phyloP scores from a whole-genome alignment of 2,888 invertebrate species.

The Ennomos fuscantarius region DNA sequence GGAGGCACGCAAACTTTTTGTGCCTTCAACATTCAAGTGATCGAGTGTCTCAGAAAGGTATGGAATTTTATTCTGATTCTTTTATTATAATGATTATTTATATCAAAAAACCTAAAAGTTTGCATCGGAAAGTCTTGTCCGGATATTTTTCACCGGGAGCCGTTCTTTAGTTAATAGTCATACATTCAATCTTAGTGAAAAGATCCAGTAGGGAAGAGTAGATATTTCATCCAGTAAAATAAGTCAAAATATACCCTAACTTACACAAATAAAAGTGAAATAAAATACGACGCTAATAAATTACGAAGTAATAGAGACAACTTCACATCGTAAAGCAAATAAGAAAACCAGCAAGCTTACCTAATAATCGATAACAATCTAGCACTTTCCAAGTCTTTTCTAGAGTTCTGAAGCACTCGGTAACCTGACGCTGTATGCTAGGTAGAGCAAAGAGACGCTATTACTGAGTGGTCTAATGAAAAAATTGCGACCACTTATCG shows the following conservation, averaged over 20 bases:
- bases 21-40: not conserved
- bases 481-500: slow-evolving; percentile 11
- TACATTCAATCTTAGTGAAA: too few species aligned
- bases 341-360: too few species aligned
- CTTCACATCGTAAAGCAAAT: too few species aligned
- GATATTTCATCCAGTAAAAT: too few species aligned
- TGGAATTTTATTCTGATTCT: not conserved
- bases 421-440: not conserved
- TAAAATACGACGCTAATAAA: too few species aligned
- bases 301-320: too few species aligned
- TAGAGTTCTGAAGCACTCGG: slow-evolving; percentile 2
- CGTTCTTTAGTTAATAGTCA: too few species aligned
- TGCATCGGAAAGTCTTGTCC: too few species aligned
- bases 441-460: not conserved
- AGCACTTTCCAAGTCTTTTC: not conserved
- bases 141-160: too few species aligned
- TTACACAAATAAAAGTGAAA: too few species aligned
- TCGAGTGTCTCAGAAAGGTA: not conserved
- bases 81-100: not conserved
- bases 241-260: too few species aligned
- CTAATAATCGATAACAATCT: not conserved
- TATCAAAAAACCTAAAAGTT: not conserved
- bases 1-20: slow-evolving; percentile 25
- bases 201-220: too few species aligned
- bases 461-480: slow-evolving; percentile 16